Conservation (phyloP, 1,140 invertebrate genomes). For the Geopemphigus sp. region DNA sequence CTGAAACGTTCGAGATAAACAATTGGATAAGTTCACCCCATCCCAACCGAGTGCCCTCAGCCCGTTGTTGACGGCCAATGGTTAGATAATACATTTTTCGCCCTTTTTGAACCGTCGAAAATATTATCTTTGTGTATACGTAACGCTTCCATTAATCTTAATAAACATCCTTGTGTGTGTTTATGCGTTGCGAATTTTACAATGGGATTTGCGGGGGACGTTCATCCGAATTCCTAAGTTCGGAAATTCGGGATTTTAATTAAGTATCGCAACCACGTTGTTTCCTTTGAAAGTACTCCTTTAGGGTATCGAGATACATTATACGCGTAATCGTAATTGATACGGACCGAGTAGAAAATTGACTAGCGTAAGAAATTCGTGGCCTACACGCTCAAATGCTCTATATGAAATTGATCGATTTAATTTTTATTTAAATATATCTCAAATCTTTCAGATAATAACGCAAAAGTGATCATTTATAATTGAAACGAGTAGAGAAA, state of each 20-base stretch:
- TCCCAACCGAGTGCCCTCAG: neutral
- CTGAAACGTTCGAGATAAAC: constrained; percentile 2
- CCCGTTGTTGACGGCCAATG: neutral
- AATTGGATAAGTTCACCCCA: neutral
- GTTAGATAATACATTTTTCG: neutral
- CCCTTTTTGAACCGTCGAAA: neutral
- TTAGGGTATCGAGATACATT: neutral
- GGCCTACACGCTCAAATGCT: too few relatives aligned
- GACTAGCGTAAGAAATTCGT: too few relatives aligned
- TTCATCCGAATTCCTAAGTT: neutral
- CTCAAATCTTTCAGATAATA: too few relatives aligned
- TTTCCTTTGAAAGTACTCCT: neutral
- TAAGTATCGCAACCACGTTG: neutral
- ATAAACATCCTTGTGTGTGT: too few relatives aligned
- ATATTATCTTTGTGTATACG: constrained; percentile 11
- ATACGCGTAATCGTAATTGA: neutral
- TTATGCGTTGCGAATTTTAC: neutral
- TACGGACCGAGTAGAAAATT: too few relatives aligned
- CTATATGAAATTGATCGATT: too few relatives aligned
- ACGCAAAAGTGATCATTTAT: too few relatives aligned
- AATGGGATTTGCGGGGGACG: neutral
- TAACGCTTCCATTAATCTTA: constrained; percentile 15
- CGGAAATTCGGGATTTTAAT: too few relatives aligned
- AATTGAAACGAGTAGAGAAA: too few relatives aligned
- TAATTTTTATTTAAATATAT: too few relatives aligned